Conservation (phyloP, 2,797 vertebrate species). For the Ctenopoma kingsleyae region DNA sequence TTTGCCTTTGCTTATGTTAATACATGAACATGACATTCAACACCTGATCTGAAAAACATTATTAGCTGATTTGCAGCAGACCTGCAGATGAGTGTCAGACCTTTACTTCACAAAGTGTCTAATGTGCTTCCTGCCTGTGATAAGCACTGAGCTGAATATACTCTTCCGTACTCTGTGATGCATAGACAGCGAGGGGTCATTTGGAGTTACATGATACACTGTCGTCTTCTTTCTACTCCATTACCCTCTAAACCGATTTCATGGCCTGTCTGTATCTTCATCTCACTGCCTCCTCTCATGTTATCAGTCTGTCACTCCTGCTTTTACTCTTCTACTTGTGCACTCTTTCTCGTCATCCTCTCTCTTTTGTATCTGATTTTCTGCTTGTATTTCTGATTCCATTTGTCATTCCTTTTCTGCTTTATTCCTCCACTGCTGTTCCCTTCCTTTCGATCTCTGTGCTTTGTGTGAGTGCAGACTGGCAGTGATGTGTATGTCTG, state of each 20-base stretch:
- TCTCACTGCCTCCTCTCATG: not conserved
- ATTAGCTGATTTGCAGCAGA: not conserved
- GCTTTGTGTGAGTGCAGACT: not conserved
- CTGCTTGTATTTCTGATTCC: not conserved
- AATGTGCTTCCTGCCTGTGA: not conserved
- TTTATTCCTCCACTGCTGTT: not conserved
- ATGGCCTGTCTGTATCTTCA: not conserved
- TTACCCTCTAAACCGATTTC: slow-evolving; percentile 41
- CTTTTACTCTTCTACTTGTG: not conserved
- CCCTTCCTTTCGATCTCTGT: not conserved
- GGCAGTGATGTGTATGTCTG: not conserved
- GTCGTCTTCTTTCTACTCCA: slow-evolving; percentile 36
- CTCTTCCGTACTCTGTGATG: not conserved
- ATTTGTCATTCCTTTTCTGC: not conserved
- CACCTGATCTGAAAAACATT: not conserved
- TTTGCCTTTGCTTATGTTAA: no score
- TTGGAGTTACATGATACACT: slow-evolving; percentile 22
- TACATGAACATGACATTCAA: no score
- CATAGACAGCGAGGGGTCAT: slow-evolving; percentile 14
- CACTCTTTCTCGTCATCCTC: not conserved
- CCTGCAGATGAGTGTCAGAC: not conserved
- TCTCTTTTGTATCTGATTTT: not conserved
- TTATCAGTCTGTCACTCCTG: not conserved
- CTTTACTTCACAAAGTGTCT: not conserved
- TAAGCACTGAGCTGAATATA: slow-evolving; percentile 3